Percentiles rank a stretch among this genome's conserved stretches.
Conservation (phyloP, 2,113 vertebrate species). For the Pseudopipra pipra region DNA sequence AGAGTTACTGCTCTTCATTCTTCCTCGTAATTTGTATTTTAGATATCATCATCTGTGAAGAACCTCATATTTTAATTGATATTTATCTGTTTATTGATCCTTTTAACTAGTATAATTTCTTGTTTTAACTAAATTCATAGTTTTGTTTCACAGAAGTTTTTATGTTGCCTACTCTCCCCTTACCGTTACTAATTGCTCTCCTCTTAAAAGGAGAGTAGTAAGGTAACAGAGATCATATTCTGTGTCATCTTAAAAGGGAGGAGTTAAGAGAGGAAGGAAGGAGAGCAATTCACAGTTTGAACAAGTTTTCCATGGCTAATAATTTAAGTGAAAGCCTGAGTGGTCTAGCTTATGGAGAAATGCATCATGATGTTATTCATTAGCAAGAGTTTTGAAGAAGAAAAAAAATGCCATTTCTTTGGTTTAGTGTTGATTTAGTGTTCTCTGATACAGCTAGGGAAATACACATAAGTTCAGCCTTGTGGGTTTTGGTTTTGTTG, state of each 20-base stretch:
- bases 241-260: neutral
- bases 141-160: neutral
- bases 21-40: neutral
- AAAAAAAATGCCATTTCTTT: neutral
- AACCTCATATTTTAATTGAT: neutral
- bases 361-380: neutral
- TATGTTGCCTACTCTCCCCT: neutral
- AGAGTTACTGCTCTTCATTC: neutral
- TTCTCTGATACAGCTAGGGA: neutral
- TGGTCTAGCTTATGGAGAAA: neutral
- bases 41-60: neutral
- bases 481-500: neutral
- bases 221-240: neutral
- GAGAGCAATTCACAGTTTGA: neutral
- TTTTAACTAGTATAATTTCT: neutral
- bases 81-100: neutral
- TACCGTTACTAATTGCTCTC: neutral
- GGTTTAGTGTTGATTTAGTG: neutral
- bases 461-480: neutral
- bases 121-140: neutral
- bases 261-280: neutral
- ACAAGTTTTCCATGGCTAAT: neutral
- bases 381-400: neutral
- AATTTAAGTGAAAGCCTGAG: neutral
- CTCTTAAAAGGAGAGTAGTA: neutral